phyloP scores from a whole-genome alignment of 2,113 vertebrate species.

The Alouatta palliata region DNA sequence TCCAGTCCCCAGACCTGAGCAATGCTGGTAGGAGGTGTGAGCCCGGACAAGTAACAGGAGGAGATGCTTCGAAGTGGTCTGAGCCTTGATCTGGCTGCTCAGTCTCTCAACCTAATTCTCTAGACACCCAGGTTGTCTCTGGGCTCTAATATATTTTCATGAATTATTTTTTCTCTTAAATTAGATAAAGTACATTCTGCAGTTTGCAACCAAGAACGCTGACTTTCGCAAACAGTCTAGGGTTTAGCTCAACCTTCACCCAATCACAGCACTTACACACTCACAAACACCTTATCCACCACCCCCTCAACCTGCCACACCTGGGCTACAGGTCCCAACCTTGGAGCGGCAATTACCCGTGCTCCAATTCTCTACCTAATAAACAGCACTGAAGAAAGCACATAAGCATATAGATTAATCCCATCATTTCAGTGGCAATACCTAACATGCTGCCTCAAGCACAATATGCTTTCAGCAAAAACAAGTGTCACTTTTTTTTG shows the following conservation, averaged over 20 bases:
- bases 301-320: neutral
- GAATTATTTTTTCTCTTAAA: neutral
- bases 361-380: neutral
- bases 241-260: neutral
- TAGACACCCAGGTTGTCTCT: neutral
- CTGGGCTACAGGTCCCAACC: neutral
- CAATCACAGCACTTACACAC: neutral
- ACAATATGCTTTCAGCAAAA: neutral
- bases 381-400: neutral
- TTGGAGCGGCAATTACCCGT: neutral
- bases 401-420: neutral
- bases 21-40: rapidly evolving
- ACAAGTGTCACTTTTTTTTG: neutral
- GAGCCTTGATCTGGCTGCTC: neutral
- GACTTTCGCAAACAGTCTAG: neutral
- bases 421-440: neutral
- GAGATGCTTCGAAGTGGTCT: neutral
- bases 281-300: neutral
- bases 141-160: neutral
- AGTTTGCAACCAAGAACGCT: neutral
- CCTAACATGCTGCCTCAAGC: neutral
- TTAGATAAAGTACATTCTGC: neutral
- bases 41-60: neutral
- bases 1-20: neutral
- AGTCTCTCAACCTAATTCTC: neutral